Evolutionary conservation across 2,888 invertebrate species (phyloP).

Genomic region (Ophion costatus): DNA sequence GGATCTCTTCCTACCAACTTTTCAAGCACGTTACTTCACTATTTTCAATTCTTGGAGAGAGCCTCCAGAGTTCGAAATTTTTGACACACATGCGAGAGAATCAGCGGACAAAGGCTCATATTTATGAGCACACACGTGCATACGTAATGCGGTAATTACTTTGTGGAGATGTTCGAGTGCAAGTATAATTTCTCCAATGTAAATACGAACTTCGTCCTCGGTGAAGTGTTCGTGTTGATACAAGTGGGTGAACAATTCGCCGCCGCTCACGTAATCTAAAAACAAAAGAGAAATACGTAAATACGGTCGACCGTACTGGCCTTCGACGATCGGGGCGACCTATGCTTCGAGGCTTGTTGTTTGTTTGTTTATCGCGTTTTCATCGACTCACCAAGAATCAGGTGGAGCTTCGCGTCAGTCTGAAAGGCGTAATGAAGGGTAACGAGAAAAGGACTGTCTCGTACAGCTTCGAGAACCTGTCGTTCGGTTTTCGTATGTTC

Average conservation of each 20-base stretch:
- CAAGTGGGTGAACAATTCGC: slow-evolving; percentile 98
- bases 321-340: background rate
- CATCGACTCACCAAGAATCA: slow-evolving; percentile 93
- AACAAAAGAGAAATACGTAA: background rate
- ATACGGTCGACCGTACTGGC: background rate
- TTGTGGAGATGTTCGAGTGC: slow-evolving; percentile 98
- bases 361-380: slow-evolving; percentile 7
- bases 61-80: too few species aligned
- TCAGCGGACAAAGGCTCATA: background rate
- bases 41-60: too few species aligned
- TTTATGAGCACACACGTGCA: background rate
- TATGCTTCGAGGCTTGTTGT: background rate
- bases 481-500: slow-evolving; percentile 99
- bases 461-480: slow-evolving; percentile 97
- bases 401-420: slow-evolving; percentile 97
- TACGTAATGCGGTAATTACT: slow-evolving; percentile 83
- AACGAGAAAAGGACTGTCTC: slow-evolving; percentile 97
- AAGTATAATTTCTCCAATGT: slow-evolving; percentile 97
- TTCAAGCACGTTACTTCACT: too few species aligned
- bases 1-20: too few species aligned
- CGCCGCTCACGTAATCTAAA: slow-evolving; percentile 98
- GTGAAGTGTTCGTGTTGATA: slow-evolving; percentile 97
- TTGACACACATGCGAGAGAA: too few species aligned
- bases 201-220: slow-evolving; percentile 95
- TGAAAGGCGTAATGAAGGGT: slow-evolving; percentile 99